Base-by-base conservation (phyloP, 2,888 invertebrate genomes). In the Leucophora obtusa region DNA sequence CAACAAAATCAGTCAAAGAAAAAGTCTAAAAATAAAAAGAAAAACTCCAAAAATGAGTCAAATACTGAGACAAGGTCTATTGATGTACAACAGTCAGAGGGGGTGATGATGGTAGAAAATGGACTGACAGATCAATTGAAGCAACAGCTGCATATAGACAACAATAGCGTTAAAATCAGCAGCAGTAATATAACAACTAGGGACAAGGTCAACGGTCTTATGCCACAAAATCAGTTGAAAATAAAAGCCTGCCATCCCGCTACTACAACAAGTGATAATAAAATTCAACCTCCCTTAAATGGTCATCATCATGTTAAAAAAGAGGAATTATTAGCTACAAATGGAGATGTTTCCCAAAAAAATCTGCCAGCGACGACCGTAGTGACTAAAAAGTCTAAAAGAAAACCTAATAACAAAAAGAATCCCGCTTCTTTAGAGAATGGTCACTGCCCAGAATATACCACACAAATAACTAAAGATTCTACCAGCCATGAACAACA, bases 11-110 rank as follows among this genome's bases (percentile, higher is more conserved):
- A 82, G 50, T 79, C 77, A 21, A 83, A 83, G 82, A 83, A 83
- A 73, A 83, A 82, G 53, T 78, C 82, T 59, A 83, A 83, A 83
- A 83, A 83, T 79, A 83, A 83, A 83, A 83, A 83, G 76, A 81
- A 81, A 74, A 74, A 51, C 62, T 74, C 70, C 65, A 77, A 76
- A 82, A 76, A 54, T 51, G 79, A 79, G 17, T 50, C 60, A 35
- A 59, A 47, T 35, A 51, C 38, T 38, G 28, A 6, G n/a, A 38
- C 80, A 70, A 66, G 66, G 51, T 21, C 77, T 47, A 35, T 17
- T 35, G 74, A 18, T 38, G 70, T 65, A 54, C 65, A 65, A 33
- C 58, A 59, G 43, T 15, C 71, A 33, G 50, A 56, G 66, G 54
- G 18, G 38, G 69, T 65, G 7, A 28, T 51, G 56, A n/a, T 50